Percentiles rank a stretch among this genome's conserved stretches.
These are phyloP conservation scores for Gryon sp. DNA, from an alignment of 1,140 invertebrate species.

Conservation along the genomic window DNA sequence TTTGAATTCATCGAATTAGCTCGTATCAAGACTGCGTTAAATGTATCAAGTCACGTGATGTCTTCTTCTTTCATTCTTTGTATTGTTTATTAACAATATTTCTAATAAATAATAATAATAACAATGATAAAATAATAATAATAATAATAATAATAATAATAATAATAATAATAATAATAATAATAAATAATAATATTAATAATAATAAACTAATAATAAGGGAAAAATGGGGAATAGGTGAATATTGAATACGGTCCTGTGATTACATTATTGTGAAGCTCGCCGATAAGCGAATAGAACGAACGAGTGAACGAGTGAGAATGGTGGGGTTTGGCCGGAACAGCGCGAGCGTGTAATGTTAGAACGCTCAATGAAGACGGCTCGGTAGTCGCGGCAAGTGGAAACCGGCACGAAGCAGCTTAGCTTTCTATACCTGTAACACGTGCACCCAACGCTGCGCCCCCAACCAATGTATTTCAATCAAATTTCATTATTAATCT, in stretches of 20 bases:
- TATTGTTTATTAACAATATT: too few relatives aligned
- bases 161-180: not conserved
- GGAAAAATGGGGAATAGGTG: not conserved
- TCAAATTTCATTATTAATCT: too few relatives aligned
- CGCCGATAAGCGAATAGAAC: constrained; percentile 48
- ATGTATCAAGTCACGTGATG: not conserved
- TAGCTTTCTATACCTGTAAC: constrained; percentile 41
- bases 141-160: too few relatives aligned
- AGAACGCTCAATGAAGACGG: constrained; percentile 61
- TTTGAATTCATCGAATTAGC: not conserved
- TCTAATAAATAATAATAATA: too few relatives aligned
- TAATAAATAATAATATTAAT: not conserved
- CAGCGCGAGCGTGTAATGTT: constrained; percentile 52
- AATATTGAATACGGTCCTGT: constrained; percentile 27
- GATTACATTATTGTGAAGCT: constrained; percentile 51
- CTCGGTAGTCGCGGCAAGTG: constrained; percentile 52
- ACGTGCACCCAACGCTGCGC: constrained; percentile 30
- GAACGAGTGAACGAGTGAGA: constrained; percentile 40
- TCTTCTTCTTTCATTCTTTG: too few relatives aligned
- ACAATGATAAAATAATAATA: too few relatives aligned
- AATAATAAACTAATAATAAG: not conserved
- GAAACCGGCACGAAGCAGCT: constrained; percentile 32
- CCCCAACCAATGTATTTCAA: too few relatives aligned
- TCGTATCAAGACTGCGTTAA: not conserved
- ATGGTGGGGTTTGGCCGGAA: constrained; percentile 54